A percentile compares a stretch with the other conserved stretches of the same genome.
Evolutionary conservation across 2,113 vertebrate species (phyloP).

Genomic region (Hippolais icterina): DNA sequence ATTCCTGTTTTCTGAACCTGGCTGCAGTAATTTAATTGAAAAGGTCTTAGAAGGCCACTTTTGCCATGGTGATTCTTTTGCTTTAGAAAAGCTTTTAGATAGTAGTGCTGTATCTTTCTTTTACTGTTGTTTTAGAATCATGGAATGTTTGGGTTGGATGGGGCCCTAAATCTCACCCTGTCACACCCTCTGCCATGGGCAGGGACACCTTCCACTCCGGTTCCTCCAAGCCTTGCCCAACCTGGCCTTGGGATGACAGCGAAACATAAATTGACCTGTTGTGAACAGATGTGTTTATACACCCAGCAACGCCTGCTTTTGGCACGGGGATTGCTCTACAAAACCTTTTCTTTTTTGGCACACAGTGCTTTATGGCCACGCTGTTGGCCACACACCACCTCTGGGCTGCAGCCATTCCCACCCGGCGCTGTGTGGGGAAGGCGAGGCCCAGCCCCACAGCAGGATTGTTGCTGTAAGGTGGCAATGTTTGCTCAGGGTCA

Average conservation of each 20-base stretch:
- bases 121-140: not conserved
- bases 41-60: not conserved
- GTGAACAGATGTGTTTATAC: not conserved
- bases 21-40: not conserved
- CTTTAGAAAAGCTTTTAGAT: not conserved
- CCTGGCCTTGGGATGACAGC: not conserved
- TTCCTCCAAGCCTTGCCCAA: fast-evolving
- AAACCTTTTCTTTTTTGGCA: not conserved
- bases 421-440: fast-evolving
- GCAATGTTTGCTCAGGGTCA: fast-evolving
- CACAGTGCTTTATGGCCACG: fast-evolving
- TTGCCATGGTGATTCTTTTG: not conserved
- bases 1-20: not conserved
- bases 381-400: fast-evolving
- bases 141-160: not conserved
- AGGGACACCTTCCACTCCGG: not conserved
- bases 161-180: not conserved
- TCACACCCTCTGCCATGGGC: too few relatives aligned
- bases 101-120: not conserved
- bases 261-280: not conserved
- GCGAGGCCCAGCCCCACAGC: fast-evolving
- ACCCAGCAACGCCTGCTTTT: not conserved
- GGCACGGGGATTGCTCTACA: fast-evolving
- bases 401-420: fast-evolving
- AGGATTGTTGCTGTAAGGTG: not conserved